These are phyloP conservation scores for Acromyrmex charruanus DNA, from an alignment of 1,140 invertebrate genomes.

Conservation along the genomic window DNA sequence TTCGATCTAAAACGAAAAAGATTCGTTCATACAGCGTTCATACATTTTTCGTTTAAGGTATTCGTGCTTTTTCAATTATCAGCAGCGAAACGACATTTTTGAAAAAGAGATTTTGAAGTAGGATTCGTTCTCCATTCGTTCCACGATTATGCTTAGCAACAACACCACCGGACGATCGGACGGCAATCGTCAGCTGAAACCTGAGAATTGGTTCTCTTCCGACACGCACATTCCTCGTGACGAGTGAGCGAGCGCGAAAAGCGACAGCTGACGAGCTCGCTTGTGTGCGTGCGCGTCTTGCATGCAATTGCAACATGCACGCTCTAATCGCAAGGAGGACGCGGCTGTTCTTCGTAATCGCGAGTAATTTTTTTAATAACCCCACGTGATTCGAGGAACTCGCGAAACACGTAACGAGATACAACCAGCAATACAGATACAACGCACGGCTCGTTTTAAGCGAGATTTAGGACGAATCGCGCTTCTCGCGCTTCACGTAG, in stretches of 20 bases:
- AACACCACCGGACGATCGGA: conserved; percentile 38
- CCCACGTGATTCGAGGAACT: conserved; percentile 19
- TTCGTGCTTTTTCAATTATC: background rate
- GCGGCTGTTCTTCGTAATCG: background rate
- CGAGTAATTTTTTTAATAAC: conserved; percentile 54
- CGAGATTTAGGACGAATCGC: conserved; percentile 1
- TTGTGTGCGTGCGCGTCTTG: conserved; percentile 12
- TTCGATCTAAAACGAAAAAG: background rate
- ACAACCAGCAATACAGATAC: background rate
- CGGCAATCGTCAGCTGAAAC: conserved; percentile 69
- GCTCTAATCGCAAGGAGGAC: conserved; percentile 46
- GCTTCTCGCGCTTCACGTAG: background rate
- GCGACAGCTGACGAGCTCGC: conserved; percentile 64
- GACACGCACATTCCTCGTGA: conserved; percentile 73
- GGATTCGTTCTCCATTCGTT: conserved; percentile 10
- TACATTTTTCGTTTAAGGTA: background rate
- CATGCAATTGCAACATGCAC: conserved; percentile 41
- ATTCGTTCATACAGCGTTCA: background rate
- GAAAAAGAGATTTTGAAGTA: conserved; percentile 7
- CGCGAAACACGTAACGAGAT: background rate
- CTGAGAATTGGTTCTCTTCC: conserved; percentile 70
- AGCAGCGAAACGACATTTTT: background rate
- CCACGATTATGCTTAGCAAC: conserved; percentile 63
- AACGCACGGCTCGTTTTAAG: background rate
- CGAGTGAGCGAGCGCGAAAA: conserved; percentile 37